Conservation (phyloP, 2,113 vertebrate species). For the Syngnathus scovelli region DNA sequence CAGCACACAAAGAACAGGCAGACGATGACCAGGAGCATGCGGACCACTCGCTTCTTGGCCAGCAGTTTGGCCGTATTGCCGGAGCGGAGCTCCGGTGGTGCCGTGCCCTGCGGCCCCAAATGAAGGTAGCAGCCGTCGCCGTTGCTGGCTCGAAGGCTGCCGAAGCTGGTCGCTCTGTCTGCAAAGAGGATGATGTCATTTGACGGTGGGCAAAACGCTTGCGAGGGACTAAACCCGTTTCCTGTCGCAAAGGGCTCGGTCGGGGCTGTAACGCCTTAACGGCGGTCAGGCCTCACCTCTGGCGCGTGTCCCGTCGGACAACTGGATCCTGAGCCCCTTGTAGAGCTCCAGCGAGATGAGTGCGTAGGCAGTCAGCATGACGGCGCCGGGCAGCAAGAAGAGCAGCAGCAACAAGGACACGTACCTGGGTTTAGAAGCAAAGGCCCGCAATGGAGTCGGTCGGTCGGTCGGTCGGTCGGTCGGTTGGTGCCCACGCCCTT, state of each 20-base stretch:
- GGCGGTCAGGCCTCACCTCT: slow-evolving; percentile 66
- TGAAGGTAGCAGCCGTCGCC: slow-evolving; percentile 84
- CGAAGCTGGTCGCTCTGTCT: slow-evolving; percentile 76
- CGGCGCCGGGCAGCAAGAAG: slow-evolving; percentile 89
- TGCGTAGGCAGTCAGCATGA: slow-evolving; percentile 91
- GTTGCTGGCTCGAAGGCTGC: slow-evolving; percentile 72
- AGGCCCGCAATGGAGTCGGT: background rate
- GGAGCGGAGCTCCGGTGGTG: slow-evolving; percentile 32
- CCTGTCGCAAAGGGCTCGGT: background rate
- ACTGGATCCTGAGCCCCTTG: slow-evolving; percentile 87
- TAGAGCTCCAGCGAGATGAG: slow-evolving; percentile 94
- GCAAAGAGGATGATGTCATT: slow-evolving; percentile 7
- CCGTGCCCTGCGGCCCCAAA: background rate
- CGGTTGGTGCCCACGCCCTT: too few relatives aligned
- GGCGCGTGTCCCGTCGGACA: slow-evolving; percentile 76
- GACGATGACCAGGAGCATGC: slow-evolving; percentile 96
- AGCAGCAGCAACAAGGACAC: slow-evolving; percentile 86
- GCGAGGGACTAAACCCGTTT: background rate
- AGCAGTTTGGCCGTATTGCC: slow-evolving; percentile 80
- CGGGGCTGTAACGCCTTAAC: background rate
- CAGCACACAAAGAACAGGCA: slow-evolving; percentile 94
- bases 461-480: too few relatives aligned
- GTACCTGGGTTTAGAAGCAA: slow-evolving; percentile 72
- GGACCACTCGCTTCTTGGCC: slow-evolving; percentile 96
- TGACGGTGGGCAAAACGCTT: background rate